Base-by-base conservation (phyloP, 1,140 invertebrate species). In the Calycopis cecrops region DNA sequence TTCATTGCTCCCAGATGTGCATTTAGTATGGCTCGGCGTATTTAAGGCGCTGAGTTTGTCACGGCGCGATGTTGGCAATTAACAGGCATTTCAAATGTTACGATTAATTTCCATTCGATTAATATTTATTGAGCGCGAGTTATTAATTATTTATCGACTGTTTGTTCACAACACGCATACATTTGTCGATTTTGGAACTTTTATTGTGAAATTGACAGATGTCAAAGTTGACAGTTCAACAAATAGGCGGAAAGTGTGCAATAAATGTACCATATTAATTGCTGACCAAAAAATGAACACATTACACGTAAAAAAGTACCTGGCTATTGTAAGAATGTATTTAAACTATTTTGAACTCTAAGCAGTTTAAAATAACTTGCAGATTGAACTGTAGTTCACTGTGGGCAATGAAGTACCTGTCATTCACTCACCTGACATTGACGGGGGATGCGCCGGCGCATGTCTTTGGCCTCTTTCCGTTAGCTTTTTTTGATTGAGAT, bases 1-100 rank as follows among this genome's bases (percentile, higher is more conserved):
- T 71, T 75, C 74, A 83, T 85, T 72, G 74, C 81, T 83, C 79
- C 83, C 83, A 86, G 83, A 86, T 86, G 83, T 86, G 81, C 81
- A 78, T 74, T 79, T 71, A 68, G 66, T 68, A 63, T 55, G 69
- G 67, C 67, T 67, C 72, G 66, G 60, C 67, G 68, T 78, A 78
- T 79, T 75, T 66, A 67, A 72, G 67, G 70, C 70, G 60, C 57
- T 50, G 65, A 57, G 53, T 72, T 61, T 28, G 69, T 73, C 74
- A 72, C 48, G 76, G 68, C 69, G 69, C 68, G 69, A 70, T 65
- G 65, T 64, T 59, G 72, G 63, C 70, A 79, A 82, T 82, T 82
- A 79, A 76, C 67, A 65, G 64, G 38, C 40, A 52, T 63, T 74
- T 62, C 61, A 60, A 59, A 63, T 54, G 40, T 16, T 44, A 17